Conservation (phyloP, 2,113 vertebrate species). For the Nansenia antarctica region DNA sequence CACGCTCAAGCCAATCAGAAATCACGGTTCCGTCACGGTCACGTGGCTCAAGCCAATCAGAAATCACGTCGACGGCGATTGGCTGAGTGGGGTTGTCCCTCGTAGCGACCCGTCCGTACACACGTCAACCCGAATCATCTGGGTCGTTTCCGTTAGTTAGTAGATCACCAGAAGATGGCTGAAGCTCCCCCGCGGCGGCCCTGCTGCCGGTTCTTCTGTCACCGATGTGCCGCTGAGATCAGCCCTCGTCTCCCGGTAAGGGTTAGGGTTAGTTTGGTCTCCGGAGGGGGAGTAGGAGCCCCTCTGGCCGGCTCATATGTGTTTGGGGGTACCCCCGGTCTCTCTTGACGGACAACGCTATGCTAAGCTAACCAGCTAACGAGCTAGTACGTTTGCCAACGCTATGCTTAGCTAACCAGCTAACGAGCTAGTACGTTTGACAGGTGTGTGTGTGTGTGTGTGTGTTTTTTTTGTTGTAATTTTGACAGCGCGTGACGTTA, state of each 20-base stretch:
- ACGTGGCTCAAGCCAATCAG: too few relatives aligned
- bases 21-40: too few relatives aligned
- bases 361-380: not conserved
- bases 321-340: too few relatives aligned
- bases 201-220: slow-evolving; percentile 89
- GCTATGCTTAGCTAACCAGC: not conserved
- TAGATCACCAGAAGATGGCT: slow-evolving; percentile 81
- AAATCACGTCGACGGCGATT: not conserved
- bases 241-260: slow-evolving; percentile 79
- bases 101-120: slow-evolving; percentile 61
- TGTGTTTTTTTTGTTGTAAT: too few relatives aligned
- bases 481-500: too few relatives aligned
- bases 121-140: slow-evolving; percentile 17
- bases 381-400: not conserved
- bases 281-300: too few relatives aligned
- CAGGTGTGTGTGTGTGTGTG: not conserved
- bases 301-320: too few relatives aligned
- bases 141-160: slow-evolving; percentile 32
- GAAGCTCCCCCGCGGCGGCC: slow-evolving; percentile 85
- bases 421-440: not conserved
- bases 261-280: not conserved
- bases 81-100: too few relatives aligned
- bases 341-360: too few relatives aligned
- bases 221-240: slow-evolving; percentile 83
- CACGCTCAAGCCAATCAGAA: too few relatives aligned